These are phyloP conservation scores for Synaphobranchus kaupii DNA, from an alignment of 2,797 vertebrate species.

Conservation along the genomic window DNA sequence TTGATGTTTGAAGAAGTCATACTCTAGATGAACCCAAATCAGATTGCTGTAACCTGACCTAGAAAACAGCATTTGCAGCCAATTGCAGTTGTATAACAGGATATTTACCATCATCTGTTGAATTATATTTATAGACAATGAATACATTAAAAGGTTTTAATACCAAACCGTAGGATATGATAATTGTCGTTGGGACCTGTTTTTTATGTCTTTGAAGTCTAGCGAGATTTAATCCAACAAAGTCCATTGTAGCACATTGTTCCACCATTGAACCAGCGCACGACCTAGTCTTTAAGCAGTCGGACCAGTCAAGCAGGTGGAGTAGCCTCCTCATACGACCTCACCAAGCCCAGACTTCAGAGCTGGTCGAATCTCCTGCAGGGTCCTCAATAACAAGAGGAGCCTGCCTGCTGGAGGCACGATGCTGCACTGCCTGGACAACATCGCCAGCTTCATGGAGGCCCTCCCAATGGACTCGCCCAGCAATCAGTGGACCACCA, in stretches of 20 bases:
- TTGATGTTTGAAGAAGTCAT: neutral
- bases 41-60: neutral
- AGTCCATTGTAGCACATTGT: neutral
- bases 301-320: neutral
- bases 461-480: slow-evolving; percentile 98
- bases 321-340: neutral
- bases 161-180: neutral
- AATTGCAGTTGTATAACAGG: neutral
- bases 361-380: slow-evolving; percentile 50
- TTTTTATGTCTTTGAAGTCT: neutral
- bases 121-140: neutral
- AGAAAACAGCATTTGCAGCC: neutral
- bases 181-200: neutral
- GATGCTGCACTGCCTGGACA: slow-evolving; percentile 97
- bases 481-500: slow-evolving; percentile 97
- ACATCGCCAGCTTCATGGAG: slow-evolving; percentile 98
- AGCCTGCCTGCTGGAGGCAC: slow-evolving; percentile 93
- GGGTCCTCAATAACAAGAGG: slow-evolving; percentile 98
- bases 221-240: neutral
- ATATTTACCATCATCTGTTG: neutral
- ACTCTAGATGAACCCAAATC: neutral
- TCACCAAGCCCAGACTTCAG: neutral
- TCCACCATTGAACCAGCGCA: slow-evolving; percentile 1
- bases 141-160: neutral
- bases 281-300: neutral